Base-by-base conservation (phyloP, 23 tunicate species). In the Styela plicata region DNA sequence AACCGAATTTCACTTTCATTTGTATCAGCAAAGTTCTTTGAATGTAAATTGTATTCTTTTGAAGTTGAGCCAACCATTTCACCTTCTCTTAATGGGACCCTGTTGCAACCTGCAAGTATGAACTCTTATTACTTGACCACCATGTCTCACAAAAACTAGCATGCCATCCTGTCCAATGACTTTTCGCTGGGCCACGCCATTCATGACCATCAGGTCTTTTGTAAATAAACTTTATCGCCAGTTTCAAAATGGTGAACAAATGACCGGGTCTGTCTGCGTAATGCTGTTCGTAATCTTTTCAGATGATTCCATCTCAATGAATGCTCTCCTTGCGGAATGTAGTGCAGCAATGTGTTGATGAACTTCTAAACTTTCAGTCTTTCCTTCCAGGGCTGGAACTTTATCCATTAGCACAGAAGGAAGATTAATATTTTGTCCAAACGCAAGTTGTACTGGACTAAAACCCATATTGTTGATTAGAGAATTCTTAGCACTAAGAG, bases 81-180 rank as follows among this genome's bases (percentile, higher is more conserved):
- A n/a, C n/a, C 28, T 16, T 69, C 25, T 18, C 17, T 64, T 29
- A 64, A 18, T 17, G 3, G 2, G 18, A 32, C n/a, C 57, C 1
- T 16, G 76, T 18, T 80, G 84, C 31, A 67, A 74, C 35, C 76
- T 53, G 35, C 84, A 65, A 65, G 33, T 31, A 67, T 80, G 84
- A 31, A 57, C 84, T 65, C 63, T 66, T 20, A 80, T 26, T 33
- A n/a, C 2, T 16, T 80, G 84, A 3, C 61, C 76, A 21, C 76
- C 84, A 80, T 80, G 74, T 2, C 76, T 53, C 36, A 66, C 2
- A 67, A 67, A 67, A 24, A 80, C 74, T 52, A 80, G 74, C n/a
- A 68, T 2, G 1, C 84, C 84, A 31, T 67, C 63, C 66, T 80
- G 84, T 2, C 84, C 82, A 7, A 78, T 61, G 2, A 78, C 82